These are phyloP conservation scores for Cheilosia impressa DNA, from an alignment of 2,888 invertebrate genomes.

Conservation along the genomic window DNA sequence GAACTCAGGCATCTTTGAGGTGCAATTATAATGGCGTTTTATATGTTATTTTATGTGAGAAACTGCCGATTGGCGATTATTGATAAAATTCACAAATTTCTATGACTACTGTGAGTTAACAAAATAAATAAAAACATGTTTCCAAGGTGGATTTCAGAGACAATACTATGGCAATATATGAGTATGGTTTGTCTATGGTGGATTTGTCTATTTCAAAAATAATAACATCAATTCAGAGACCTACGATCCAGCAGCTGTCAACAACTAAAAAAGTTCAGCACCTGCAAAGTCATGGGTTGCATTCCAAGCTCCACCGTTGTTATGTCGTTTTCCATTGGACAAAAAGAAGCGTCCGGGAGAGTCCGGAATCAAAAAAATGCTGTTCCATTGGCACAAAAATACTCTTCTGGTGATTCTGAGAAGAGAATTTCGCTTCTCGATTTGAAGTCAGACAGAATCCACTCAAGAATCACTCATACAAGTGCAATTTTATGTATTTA, in stretches of 20 bases:
- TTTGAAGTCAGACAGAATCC: too few species aligned
- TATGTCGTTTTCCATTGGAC: too few species aligned
- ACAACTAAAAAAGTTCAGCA: not conserved
- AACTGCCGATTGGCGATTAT: not conserved
- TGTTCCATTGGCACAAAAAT: too few species aligned
- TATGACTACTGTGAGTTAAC: conserved; percentile 33
- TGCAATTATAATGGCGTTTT: not conserved
- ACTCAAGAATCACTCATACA: too few species aligned
- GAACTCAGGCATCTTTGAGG: conserved; percentile 37
- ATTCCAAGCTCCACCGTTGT: too few species aligned
- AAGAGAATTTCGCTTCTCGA: too few species aligned
- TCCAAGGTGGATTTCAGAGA: conserved; percentile 42
- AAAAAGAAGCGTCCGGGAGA: too few species aligned
- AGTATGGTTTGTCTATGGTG: too few species aligned
- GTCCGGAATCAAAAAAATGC: too few species aligned
- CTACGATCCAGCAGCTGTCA: not conserved
- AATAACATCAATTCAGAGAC: not conserved
- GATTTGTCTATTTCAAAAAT: conserved; percentile 16
- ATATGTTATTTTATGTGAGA: not conserved
- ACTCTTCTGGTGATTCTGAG: too few species aligned
- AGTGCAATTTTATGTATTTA: too few species aligned
- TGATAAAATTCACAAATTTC: conserved; percentile 37
- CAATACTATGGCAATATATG: too few species aligned
- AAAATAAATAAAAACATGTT: conserved; percentile 56
- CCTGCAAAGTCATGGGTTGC: not conserved